These are phyloP conservation scores for Cydia amplana DNA, from an alignment of 1,140 invertebrate species.

Conservation along the genomic window DNA sequence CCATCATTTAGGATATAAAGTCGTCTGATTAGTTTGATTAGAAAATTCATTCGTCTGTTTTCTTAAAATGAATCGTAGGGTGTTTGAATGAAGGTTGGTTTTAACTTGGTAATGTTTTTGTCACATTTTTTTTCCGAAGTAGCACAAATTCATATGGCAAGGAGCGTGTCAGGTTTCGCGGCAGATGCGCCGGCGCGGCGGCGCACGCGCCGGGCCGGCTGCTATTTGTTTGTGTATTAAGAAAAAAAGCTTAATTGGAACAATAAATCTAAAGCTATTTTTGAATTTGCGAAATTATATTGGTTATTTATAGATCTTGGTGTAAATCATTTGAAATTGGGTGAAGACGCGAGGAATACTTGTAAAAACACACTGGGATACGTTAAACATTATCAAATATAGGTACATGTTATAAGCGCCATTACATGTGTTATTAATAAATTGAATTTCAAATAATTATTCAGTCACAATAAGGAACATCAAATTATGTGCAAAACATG, in stretches of 20 bases:
- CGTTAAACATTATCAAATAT: too few species aligned
- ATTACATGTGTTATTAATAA: too few species aligned
- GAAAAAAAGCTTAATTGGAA: conserved; percentile 24
- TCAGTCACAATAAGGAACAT: too few species aligned
- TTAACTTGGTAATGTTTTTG: conserved; percentile 37
- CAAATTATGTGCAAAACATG: too few species aligned
- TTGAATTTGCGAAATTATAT: not conserved
- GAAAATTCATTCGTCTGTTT: not conserved
- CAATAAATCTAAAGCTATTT: conserved; percentile 11
- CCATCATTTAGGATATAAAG: not conserved
- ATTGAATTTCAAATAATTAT: too few species aligned
- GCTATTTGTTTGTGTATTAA: conserved; percentile 5
- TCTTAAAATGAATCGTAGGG: not conserved
- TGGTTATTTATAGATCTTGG: not conserved
- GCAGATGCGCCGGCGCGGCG: conserved; percentile 60
- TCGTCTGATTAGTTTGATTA: not conserved
- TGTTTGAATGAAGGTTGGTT: conserved; percentile 41
- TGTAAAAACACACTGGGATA: not conserved
- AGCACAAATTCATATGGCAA: conserved; percentile 68
- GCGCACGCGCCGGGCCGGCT: conserved; percentile 60
- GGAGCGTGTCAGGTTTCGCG: conserved; percentile 72
- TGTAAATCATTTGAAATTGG: not conserved
- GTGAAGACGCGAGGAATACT: not conserved
- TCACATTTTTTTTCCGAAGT: conserved; percentile 62
- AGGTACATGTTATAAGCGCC: too few species aligned